Base-by-base conservation (phyloP, 2,888 invertebrate genomes). In the Anodontia alba region DNA sequence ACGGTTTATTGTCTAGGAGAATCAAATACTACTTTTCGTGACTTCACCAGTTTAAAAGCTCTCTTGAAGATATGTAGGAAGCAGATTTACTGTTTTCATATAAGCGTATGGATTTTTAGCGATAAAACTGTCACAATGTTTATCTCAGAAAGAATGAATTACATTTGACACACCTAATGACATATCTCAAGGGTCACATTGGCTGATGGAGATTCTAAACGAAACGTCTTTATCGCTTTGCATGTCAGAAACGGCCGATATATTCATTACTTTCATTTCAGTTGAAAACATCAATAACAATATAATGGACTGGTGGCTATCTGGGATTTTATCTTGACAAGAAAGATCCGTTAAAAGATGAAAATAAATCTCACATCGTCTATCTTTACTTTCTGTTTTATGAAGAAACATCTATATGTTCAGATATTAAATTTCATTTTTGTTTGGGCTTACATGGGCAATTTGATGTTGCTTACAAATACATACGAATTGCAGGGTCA, bases 81-180 rank as follows among this genome's bases (percentile, higher is more conserved):
- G 46, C 46, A 46, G n/a, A 20, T 3, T 54, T 12, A 54, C 8
- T 54, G 54, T 51, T 15, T 17, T 12, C 8, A 51, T n/a, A 51
- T 51, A 23, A 51, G 20, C 51, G 20, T 26, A 54, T 54, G 54
- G 54, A 54, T 54, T 54, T 46, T 20, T 3, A 46, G 46, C 17
- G 46, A 46, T 46, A 46, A 46, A 46, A 46, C 46, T 46, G 46
- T 17, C 46, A 20, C n/a, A 46, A 20, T 20, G 15, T 46, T 8
- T 46, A 46, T 46, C 46, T 46, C 20, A 12, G 33, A 33, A 26
- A 33, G 62, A 33, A 1, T 31, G 33, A 62, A 29, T 33, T 62
- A 62, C 17, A 62, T 33, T 62, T 62, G 62, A 62, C 62, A 62
- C 33, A 15, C 33, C 17, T 62, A 62, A 62, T 62, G 62, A 33